These are phyloP conservation scores for Caiman crocodilus DNA, from an alignment of 2,797 vertebrate genomes.

Conservation along the genomic window DNA sequence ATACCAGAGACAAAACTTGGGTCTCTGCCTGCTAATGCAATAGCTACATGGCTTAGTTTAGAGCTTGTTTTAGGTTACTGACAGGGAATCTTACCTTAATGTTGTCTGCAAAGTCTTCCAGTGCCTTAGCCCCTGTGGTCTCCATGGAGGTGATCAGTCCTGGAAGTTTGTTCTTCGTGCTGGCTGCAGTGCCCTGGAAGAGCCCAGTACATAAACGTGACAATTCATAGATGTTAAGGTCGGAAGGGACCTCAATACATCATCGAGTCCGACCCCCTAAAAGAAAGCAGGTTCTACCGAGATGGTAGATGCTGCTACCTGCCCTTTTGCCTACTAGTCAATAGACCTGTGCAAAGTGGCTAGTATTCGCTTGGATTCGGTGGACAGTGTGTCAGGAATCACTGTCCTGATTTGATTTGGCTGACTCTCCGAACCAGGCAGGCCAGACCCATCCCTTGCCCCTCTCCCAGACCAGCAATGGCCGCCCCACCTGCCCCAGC, in stretches of 20 bases:
- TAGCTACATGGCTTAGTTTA: background rate
- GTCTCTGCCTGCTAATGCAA: background rate
- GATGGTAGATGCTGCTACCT: background rate
- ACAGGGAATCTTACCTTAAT: constrained; percentile 88
- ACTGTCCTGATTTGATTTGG: no score
- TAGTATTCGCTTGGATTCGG: no score
- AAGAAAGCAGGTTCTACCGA: no score
- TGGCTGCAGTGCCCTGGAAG: constrained; percentile 93
- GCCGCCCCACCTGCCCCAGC: no score
- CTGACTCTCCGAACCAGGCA: no score
- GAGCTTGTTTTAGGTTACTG: background rate
- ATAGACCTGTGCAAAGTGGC: no score
- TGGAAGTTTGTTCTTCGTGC: constrained; percentile 98
- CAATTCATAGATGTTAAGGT: no score
- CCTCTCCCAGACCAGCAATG: no score
- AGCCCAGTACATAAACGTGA: background rate
- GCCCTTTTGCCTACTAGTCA: background rate
- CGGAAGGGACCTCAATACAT: no score
- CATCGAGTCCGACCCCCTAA: no score
- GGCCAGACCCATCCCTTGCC: no score
- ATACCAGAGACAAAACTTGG: background rate
- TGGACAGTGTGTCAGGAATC: no score
- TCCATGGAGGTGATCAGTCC: constrained; percentile 98
- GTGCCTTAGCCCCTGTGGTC: constrained; percentile 94
- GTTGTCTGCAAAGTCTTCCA: constrained; percentile 98